Base-by-base conservation (phyloP, 2,113 vertebrate species). In the Gadus macrocephalus region DNA sequence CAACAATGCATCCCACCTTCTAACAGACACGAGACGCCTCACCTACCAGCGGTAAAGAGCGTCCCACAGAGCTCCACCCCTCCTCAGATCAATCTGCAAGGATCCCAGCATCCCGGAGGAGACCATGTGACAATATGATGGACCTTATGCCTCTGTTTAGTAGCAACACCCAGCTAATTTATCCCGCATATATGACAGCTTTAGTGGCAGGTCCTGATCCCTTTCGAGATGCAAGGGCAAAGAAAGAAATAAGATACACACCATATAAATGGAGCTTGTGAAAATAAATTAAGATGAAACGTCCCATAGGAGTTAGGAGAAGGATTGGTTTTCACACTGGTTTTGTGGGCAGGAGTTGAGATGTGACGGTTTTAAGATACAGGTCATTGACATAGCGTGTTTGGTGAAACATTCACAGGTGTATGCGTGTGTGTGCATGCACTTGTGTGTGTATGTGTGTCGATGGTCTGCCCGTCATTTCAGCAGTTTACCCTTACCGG, bases 41-140 rank as follows among this genome's bases (percentile, higher is more conserved):
- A 35, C 31, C 31, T 35, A 35, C 31, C 31, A 76, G 76, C 59
- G 25, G 79, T 19, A 20, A 65, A 74, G 71, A 80, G 71, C 73
- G 35, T 35, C 75, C 64, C 60, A 59, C 64, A 60, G 73, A 64
- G 62, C 68, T 49, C 42, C 53, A 61, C 2, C 28, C 72, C 69
- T 74, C 64, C 63, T 75, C 70, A 83, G 65, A 86, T 78, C 62
- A 72, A 62, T 87, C 75, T 78, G 56, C 70, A 78, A 87, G 84
- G 82, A 25, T 25, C 78, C 80, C 80, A 83, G 69, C 59, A 75
- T 74, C 72, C 70, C 73, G 68, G 61, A 71, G 27, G 65, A 73
- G 73, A 65, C 4, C 5, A 6, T 16, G n/a, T 71, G 75, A 84
- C 76, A 74, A 69, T 58, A 53, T 72, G 66, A 76, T 67, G 63